Conservation (phyloP, 2,113 vertebrate genomes). For the Lonchura striata region DNA sequence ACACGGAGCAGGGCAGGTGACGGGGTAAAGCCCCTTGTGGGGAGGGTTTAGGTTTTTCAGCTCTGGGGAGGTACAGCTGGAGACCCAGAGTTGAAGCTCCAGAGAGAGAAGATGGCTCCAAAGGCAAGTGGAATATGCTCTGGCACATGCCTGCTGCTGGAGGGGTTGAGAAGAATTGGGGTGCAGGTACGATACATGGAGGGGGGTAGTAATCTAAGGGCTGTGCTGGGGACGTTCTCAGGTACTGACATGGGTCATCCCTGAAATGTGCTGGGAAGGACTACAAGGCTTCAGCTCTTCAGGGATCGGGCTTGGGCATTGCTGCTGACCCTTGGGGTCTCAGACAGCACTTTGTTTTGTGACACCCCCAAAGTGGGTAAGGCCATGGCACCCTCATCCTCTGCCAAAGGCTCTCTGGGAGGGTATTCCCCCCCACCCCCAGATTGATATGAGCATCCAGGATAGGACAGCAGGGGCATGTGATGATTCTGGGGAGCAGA, state of each 20-base stretch:
- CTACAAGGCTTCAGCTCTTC: not conserved
- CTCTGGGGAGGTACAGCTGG: not conserved
- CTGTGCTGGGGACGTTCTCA: not conserved
- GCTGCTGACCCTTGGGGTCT: not conserved
- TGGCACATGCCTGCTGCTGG: accelerated
- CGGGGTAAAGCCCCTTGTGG: not conserved
- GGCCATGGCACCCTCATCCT: not conserved
- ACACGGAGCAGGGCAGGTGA: accelerated
- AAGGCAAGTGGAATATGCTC: not conserved
- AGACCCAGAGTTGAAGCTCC: accelerated
- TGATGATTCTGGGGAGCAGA: not conserved
- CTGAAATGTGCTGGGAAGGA: not conserved
- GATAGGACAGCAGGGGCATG: too few relatives aligned
- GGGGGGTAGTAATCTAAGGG: not conserved
- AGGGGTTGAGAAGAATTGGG: not conserved
- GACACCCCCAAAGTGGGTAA: not conserved
- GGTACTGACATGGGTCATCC: not conserved
- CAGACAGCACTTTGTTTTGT: not conserved
- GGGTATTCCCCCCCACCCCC: accelerated
- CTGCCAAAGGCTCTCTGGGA: not conserved
- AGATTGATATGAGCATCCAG: accelerated
- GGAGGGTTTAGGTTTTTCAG: not conserved
- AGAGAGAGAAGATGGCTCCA: not conserved
- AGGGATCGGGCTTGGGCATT: accelerated
- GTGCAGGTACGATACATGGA: not conserved